Percentiles rank a stretch among this genome's conserved stretches.
Evolutionary conservation across 2,113 vertebrate species (phyloP).

Genomic region (Brachypteracias leptosomus): DNA sequence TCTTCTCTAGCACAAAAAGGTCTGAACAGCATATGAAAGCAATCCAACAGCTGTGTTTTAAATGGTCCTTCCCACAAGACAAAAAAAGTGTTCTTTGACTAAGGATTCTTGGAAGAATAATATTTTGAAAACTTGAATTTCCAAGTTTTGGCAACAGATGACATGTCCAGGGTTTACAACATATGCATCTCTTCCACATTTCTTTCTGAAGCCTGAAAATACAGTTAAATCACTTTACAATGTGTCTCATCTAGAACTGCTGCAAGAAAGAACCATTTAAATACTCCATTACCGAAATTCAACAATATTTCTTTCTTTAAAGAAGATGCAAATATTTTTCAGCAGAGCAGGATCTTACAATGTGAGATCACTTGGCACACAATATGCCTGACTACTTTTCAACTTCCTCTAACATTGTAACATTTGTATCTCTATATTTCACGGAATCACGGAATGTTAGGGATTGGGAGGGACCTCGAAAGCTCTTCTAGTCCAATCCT

Average conservation of each 20-base stretch:
- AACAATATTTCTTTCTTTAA: neutral
- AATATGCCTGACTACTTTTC: neutral
- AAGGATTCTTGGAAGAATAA: neutral
- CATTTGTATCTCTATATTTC: neutral
- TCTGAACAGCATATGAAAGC: neutral
- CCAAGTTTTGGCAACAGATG: neutral
- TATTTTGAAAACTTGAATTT: neutral
- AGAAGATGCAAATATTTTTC: neutral
- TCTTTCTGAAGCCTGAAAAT: neutral
- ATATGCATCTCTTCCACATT: neutral
- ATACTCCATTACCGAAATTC: neutral
- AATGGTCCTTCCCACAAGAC: neutral
- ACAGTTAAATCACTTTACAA: neutral
- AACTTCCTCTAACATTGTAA: neutral
- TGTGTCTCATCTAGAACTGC: neutral
- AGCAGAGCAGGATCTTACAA: neutral
- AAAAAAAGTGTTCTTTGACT: neutral
- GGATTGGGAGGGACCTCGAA: too few species aligned
- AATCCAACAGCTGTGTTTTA: neutral
- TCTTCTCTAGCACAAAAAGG: neutral
- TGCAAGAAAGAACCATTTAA: neutral
- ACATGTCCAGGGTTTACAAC: neutral
- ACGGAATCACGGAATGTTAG: too few species aligned
- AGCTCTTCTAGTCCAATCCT: too few species aligned
- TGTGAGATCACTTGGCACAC: neutral